Percentiles rank a stretch among this genome's conserved stretches.
Conservation (phyloP, 2,888 invertebrate species). For the Helicoverpa assulta region DNA sequence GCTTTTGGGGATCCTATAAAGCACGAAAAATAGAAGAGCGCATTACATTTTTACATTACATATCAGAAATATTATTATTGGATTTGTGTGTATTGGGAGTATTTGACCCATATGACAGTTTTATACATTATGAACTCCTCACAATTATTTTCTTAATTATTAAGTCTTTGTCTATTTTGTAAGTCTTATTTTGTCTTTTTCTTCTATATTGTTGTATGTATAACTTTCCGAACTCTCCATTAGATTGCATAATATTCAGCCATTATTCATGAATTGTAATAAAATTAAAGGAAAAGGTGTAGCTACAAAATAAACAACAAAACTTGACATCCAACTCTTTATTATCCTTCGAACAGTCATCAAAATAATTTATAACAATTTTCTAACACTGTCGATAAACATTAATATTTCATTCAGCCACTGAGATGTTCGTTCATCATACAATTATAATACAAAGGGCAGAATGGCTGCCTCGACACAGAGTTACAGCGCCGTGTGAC, state of each 20-base stretch:
- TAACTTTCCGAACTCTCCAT: too few species aligned
- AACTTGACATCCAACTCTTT: slow-evolving; percentile 90
- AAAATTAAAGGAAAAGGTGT: slow-evolving; percentile 33
- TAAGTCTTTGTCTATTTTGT: too few species aligned
- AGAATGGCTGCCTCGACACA: slow-evolving; percentile 80
- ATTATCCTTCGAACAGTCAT: slow-evolving; percentile 91
- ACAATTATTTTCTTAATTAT: too few species aligned
- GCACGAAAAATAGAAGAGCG: slow-evolving; percentile 17
- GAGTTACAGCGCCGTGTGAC: slow-evolving; percentile 84
- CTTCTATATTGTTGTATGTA: too few species aligned
- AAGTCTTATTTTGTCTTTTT: too few species aligned
- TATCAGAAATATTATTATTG: too few species aligned
- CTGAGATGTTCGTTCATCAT: slow-evolving; percentile 86
- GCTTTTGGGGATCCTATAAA: slow-evolving; percentile 76
- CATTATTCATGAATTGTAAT: background rate
- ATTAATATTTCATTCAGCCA: slow-evolving; percentile 89
- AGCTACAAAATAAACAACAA: slow-evolving; percentile 74
- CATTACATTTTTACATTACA: too few species aligned
- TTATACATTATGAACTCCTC: too few species aligned
- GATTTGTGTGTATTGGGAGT: too few species aligned
- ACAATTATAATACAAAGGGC: slow-evolving; percentile 82
- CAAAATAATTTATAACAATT: slow-evolving; percentile 91
- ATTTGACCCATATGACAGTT: too few species aligned
- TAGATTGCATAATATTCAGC: background rate
- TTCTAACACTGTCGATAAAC: slow-evolving; percentile 90